These are phyloP conservation scores for Cosmorhoe ocellata DNA, from an alignment of 2,888 invertebrate species.

Conservation along the genomic window DNA sequence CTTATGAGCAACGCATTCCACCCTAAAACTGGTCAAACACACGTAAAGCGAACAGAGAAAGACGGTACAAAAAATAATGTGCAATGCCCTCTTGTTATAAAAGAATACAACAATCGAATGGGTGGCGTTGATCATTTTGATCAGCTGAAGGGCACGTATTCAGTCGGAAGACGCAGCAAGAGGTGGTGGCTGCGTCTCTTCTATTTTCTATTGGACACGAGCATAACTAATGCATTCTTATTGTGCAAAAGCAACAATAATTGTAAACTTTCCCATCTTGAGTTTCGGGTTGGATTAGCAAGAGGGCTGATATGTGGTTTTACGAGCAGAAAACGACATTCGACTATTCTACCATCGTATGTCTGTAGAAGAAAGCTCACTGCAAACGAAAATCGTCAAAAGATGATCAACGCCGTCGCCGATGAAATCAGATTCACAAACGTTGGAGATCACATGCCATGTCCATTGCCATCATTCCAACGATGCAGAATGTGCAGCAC, in stretches of 20 bases:
- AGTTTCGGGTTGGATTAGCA: too few species aligned
- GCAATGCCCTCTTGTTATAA: not conserved
- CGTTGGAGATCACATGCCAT: not conserved
- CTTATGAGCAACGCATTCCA: conserved; percentile 36
- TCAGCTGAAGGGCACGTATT: too few species aligned
- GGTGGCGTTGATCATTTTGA: not conserved
- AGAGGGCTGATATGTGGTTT: not conserved
- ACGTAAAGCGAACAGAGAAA: not conserved
- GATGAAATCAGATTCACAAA: not conserved
- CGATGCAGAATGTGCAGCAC: not conserved
- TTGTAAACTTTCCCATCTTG: too few species aligned
- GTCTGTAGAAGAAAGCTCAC: not conserved
- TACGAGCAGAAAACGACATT: not conserved
- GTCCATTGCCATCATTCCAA: too few species aligned
- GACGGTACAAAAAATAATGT: not conserved
- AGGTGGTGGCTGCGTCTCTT: too few species aligned
- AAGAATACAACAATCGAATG: not conserved
- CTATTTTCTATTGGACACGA: too few species aligned
- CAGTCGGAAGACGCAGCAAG: too few species aligned
- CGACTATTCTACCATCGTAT: not conserved
- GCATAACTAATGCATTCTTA: too few species aligned
- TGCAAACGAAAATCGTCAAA: not conserved
- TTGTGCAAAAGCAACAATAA: too few species aligned
- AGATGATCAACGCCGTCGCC: not conserved
- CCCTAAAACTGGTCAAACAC: conserved; percentile 27